Evolutionary conservation across 1,140 invertebrate species (phyloP).

Genomic region (Bombus sylvicola): DNA sequence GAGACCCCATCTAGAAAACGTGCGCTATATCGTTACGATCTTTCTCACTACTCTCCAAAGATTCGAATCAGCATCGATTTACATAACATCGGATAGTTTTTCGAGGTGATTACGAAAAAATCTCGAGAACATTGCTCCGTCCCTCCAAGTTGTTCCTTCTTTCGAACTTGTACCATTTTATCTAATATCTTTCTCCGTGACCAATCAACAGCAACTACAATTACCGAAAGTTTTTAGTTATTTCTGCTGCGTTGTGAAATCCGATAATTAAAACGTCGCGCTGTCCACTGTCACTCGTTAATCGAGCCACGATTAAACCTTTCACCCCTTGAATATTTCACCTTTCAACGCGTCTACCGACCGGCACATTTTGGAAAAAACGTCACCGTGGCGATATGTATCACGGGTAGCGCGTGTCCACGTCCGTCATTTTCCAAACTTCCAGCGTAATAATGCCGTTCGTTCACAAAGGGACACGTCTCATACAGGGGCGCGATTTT

Average conservation of each 20-base stretch:
- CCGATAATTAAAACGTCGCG: conserved; percentile 6
- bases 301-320: conserved; percentile 24
- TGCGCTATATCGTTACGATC: conserved; percentile 6
- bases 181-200: too few relatives aligned
- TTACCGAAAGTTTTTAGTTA: neutral
- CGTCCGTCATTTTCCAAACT: neutral
- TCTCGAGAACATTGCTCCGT: too few relatives aligned
- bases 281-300: neutral
- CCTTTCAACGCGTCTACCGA: neutral
- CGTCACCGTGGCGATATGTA: neutral
- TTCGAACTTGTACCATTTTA: neutral
- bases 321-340: neutral
- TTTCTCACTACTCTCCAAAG: conserved; percentile 3
- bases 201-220: too few relatives aligned
- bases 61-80: conserved; percentile 51
- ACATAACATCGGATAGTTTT: conserved; percentile 13
- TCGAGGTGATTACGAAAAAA: neutral
- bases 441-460: conserved; percentile 29
- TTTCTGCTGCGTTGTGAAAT: neutral
- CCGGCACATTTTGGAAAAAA: neutral
- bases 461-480: conserved; percentile 42
- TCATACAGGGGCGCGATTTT: conserved; percentile 31
- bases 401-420: neutral
- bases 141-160: neutral
- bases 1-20: neutral